phyloP scores from a whole-genome alignment of 2,113 vertebrate genomes.

The Scophthalmus maximus region DNA sequence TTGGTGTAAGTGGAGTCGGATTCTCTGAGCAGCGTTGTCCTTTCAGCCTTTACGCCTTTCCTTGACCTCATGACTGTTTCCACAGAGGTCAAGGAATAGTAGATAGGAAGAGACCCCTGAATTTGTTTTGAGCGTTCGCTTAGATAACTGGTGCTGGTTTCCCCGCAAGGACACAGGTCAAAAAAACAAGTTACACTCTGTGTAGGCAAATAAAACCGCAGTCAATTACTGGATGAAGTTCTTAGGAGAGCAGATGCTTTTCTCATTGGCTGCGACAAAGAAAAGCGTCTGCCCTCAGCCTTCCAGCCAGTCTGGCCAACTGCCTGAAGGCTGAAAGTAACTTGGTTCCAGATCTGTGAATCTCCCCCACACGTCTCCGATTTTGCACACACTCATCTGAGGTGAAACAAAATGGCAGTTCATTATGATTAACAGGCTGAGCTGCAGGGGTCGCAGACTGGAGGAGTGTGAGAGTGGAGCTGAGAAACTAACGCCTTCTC shows the following conservation, averaged over 20 bases:
- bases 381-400: background rate
- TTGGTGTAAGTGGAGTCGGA: too few relatives aligned
- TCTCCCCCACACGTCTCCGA: background rate
- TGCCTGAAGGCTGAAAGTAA: background rate
- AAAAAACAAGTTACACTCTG: background rate
- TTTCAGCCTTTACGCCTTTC: too few relatives aligned
- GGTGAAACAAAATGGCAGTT: background rate
- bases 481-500: background rate
- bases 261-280: too few relatives aligned
- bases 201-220: background rate
- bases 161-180: background rate
- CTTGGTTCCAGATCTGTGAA: background rate
- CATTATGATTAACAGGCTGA: background rate
- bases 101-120: too few relatives aligned
- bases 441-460: background rate
- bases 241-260: background rate
- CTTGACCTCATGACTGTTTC: too few relatives aligned
- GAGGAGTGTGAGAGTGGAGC: background rate
- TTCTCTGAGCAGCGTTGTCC: too few relatives aligned
- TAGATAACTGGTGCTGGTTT: background rate
- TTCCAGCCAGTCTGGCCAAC: background rate
- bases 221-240: background rate
- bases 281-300: background rate
- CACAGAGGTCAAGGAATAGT: too few relatives aligned
- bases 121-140: background rate